Evolutionary conservation across 2,888 invertebrate species (phyloP), one percentile per base, ranked within the genome.

Genomic region (Zonitis immaculata): DNA sequence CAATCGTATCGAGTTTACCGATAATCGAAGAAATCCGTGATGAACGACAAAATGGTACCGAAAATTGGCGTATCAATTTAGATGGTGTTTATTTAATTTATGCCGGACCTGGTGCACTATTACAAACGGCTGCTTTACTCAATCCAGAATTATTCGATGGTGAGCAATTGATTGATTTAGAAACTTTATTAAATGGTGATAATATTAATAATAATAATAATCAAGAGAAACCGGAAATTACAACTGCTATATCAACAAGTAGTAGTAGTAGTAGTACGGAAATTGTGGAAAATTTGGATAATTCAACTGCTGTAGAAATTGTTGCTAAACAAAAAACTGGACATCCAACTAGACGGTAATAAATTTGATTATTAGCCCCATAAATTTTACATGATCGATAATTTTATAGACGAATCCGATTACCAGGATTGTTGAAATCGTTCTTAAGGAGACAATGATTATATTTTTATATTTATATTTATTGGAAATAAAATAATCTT

Each of bases 41-140:
- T 73, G 88, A 90, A 69, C 76, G 89, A 6, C 91, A 91, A 71
- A 89, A 89, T 68, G 90, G 90, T 1, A 78, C 83, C 0, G 88
- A 88, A 64, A 91, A 91, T 76, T 82, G 84, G 59, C 79, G 87
- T 14, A 74, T 90, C 8, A 84, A 82, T 68, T 78, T 90, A 46
- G 83, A 86, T 64, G 87, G 85, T 11, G 77, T 88, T n/a, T 80
- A 85, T 11, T 74, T 88, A 27, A 83, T 86, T 2, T 76, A 85
- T 39, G 83, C 85, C 0, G 85, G 86, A 0, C 81, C 81, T 0
- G 85, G 85, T 48, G 76, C 81, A 1, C 73, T 86, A 6, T 70
- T 86, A 11, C 75, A 82, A 18, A 82, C 82, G 0, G 79, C 80
- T 3, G 79, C 80, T 1, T 76, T 79, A 42, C 69, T 78, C 51